Evolutionary conservation across 2,888 invertebrate species (phyloP), one percentile per base, ranked within the genome.

Genomic region (Prosopocoilus inquinatus): DNA sequence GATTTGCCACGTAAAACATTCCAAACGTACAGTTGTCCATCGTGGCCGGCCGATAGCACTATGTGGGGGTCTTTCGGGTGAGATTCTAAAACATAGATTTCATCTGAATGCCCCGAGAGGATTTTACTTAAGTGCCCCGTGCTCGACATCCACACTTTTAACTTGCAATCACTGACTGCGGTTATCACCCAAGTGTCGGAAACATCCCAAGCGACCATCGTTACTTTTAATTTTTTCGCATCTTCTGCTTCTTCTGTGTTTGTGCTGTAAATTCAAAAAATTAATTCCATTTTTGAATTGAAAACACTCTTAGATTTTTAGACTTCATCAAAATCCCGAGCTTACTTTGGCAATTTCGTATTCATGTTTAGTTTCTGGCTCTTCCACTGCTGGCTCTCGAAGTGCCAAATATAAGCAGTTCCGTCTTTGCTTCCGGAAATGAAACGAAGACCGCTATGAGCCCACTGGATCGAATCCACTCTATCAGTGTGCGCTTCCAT

Each of bases 341-440:
- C 73, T 67, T 74, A 84, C 84, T 81, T 82, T 12, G 82, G 74
- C 36, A 87, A 70, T 62, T 82, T 83, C 12, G 84, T 82, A 0
- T 82, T 81, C 86, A 90, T 90, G 61, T 86, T 81, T 43, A 97
- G 79, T 63, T 87, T 82, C 36, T 85, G 81, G 65, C 86, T 89
- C 44, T 89, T 83, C 97, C 97, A 98, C 69, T 92, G 90, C 64
- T 94, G 92, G 59, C 90, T 85, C 76, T 93, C 89, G 73, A 92
- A 91, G 63, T 89, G 84, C 96, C 97, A 98, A 53, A 98, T 86
- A 62, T 92, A 88, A 0, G 96, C 96, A 1, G 89, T 90, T 12
- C 98, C 98, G 80, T 98, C 98, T 73, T 94, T 94, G 68, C 94
- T 92, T 8, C 97, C 98, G 12, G 94, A 96, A 56, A 96, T 87